Evolutionary conservation across 2,797 vertebrate species (phyloP).

Genomic region (Scolopax rusticola): DNA sequence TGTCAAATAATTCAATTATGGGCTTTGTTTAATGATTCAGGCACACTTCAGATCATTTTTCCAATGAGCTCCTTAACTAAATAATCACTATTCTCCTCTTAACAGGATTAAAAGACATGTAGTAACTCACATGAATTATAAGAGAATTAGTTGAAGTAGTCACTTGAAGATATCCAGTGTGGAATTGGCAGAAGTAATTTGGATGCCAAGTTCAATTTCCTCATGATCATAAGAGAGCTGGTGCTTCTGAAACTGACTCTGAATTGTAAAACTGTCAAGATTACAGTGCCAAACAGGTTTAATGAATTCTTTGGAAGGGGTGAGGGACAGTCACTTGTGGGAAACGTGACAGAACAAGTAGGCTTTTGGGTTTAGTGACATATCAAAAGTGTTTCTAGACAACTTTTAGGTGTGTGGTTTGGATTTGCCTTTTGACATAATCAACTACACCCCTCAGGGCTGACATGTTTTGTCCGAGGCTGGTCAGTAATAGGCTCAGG

Average conservation of each 20-base stretch:
- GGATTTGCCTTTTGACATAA: background rate
- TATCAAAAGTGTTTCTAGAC: background rate
- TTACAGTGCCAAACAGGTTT: background rate
- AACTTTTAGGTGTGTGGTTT: background rate
- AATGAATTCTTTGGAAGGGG: background rate
- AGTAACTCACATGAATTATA: slow-evolving; percentile 38
- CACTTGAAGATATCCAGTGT: slow-evolving; percentile 16
- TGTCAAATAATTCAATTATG: slow-evolving; percentile 56
- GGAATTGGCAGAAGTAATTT: slow-evolving; percentile 46
- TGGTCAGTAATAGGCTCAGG: background rate
- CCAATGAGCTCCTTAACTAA: slow-evolving; percentile 45
- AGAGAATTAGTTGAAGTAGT: slow-evolving; percentile 45
- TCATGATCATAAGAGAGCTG: background rate
- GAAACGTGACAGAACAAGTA: background rate
- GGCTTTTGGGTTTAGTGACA: background rate
- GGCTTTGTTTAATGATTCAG: slow-evolving; percentile 61
- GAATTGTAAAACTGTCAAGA: background rate
- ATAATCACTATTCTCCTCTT: slow-evolving; percentile 60
- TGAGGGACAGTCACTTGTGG: background rate
- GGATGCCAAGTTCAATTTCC: slow-evolving; percentile 43
- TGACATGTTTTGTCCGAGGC: background rate
- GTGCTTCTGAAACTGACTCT: slow-evolving; percentile 9
- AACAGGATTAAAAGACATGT: slow-evolving; percentile 67
- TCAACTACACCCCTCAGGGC: background rate
- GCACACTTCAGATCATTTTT: slow-evolving; percentile 50